These are phyloP conservation scores for Rhynchopsitta pachyrhyncha DNA, from an alignment of 2,113 vertebrate genomes.

Conservation along the genomic window DNA sequence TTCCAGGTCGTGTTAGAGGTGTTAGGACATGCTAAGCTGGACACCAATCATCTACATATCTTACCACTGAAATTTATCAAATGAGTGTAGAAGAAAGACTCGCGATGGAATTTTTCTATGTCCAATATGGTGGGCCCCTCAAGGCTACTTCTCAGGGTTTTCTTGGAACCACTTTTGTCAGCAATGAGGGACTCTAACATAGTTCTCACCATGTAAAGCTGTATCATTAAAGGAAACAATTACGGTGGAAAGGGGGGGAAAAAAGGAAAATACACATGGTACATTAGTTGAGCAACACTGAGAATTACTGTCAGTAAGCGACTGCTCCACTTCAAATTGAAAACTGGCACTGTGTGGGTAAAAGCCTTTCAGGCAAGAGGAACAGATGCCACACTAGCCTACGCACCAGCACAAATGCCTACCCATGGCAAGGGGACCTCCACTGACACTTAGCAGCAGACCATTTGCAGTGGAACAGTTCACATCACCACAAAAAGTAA, in stretches of 20 bases:
- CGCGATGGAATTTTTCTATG: slow-evolving; percentile 92
- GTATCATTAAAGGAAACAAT: slow-evolving; percentile 72
- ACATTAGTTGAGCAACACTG: slow-evolving; percentile 71
- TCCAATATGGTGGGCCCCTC: slow-evolving; percentile 92
- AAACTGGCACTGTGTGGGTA: slow-evolving; percentile 19
- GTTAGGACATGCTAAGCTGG: slow-evolving; percentile 78
- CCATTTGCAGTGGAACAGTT: slow-evolving; percentile 49
- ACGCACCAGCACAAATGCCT: slow-evolving; percentile 23
- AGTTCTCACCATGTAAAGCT: slow-evolving; percentile 93
- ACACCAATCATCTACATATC: slow-evolving; percentile 71
- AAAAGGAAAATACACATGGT: slow-evolving; percentile 74
- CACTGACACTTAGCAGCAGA: slow-evolving; percentile 5
- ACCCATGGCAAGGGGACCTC: slow-evolving; percentile 27
- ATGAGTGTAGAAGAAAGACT: slow-evolving; percentile 93
- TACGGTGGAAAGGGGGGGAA: slow-evolving; percentile 48
- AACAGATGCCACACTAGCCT: not conserved
- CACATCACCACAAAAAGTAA: slow-evolving; percentile 57
- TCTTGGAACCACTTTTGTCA: slow-evolving; percentile 92
- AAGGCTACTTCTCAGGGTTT: slow-evolving; percentile 91
- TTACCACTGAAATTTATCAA: slow-evolving; percentile 94
- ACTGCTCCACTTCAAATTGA: slow-evolving; percentile 61
- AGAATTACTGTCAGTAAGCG: slow-evolving; percentile 48
- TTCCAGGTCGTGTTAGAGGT: slow-evolving; percentile 68
- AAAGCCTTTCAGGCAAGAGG: slow-evolving; percentile 37
- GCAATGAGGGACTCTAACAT: slow-evolving; percentile 94